phyloP scores from a whole-genome alignment of 2,797 vertebrate species.

The Poecile montanus region DNA sequence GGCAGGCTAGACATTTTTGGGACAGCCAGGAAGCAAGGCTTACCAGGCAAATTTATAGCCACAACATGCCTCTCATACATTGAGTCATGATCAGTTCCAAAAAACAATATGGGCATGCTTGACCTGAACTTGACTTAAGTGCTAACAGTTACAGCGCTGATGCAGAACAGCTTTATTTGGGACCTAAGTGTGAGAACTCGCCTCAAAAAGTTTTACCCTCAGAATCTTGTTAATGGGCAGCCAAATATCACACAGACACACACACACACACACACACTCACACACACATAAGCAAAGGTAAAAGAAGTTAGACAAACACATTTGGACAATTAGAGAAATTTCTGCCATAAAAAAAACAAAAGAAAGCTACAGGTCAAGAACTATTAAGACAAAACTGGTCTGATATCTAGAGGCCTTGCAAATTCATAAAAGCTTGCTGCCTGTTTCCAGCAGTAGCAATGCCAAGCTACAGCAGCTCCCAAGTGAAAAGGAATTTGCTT shows the following conservation, averaged over 20 bases:
- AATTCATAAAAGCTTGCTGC: background rate
- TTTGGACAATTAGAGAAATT: background rate
- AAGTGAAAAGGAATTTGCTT: background rate
- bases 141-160: background rate
- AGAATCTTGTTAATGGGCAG: background rate
- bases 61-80: background rate
- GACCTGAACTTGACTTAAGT: too few species aligned
- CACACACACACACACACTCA: fast-evolving
- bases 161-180: background rate
- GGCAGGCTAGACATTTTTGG: background rate
- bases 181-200: background rate
- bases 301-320: background rate
- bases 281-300: background rate
- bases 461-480: background rate
- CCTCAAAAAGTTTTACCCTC: background rate
- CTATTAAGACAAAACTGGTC: background rate
- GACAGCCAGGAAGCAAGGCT: background rate
- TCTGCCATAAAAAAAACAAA: background rate
- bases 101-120: background rate
- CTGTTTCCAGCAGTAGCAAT: background rate
- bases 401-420: background rate
- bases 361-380: background rate
- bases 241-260: fast-evolving
- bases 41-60: background rate
- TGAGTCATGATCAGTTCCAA: background rate